Evolutionary conservation across 2,888 invertebrate species (phyloP), one percentile per base, ranked within the genome.

Genomic region (Sesia apiformis): DNA sequence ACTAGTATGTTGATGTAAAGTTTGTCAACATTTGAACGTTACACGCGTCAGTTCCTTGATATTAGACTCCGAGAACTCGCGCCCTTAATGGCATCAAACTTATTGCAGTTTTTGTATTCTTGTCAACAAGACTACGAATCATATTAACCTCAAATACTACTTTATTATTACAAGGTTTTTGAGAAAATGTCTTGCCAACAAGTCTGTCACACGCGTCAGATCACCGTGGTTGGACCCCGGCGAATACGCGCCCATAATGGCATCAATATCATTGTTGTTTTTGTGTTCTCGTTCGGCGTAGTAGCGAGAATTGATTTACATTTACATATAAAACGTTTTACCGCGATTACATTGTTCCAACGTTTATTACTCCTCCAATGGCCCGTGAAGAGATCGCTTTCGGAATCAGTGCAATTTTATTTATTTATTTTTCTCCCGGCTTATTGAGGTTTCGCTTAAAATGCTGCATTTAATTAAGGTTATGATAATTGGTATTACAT

Each of bases 281-380:
- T 65, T 60, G 46, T 46, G 46, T 60, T 67, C 60, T 39, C 39
- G 52, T 66, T 64, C 63, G 61, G 56, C 65, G 66, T 61, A 62
- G 61, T 61, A 64, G 62, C 65, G 61, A 57, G 58, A 67, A 75
- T 76, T 78, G 81, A 79, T 84, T 81, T 75, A 63, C 69, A 79
- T 83, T 83, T 76, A 77, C 81, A 80, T 78, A 75, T 65, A 79
- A 78, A 84, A 74, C 76, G 77, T 76, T 81, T 76, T 70, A 72
- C 69, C 68, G 60, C 66, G 74, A 83, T 81, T 78, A 78, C 78
- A 76, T 74, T 71, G 71, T 70, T 70, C 58, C 59, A 52, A 60
- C 71, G 69, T 78, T 78, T 82, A 60, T 76, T 73, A 75, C 74
- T 63, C 65, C 60, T 54, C 67, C 70, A 71, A 76, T 77, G 71